Evolutionary conservation across 2,888 invertebrate genomes (phyloP), one percentile per base, ranked within the genome.

Genomic region (Acanthosepion lycidas): DNA sequence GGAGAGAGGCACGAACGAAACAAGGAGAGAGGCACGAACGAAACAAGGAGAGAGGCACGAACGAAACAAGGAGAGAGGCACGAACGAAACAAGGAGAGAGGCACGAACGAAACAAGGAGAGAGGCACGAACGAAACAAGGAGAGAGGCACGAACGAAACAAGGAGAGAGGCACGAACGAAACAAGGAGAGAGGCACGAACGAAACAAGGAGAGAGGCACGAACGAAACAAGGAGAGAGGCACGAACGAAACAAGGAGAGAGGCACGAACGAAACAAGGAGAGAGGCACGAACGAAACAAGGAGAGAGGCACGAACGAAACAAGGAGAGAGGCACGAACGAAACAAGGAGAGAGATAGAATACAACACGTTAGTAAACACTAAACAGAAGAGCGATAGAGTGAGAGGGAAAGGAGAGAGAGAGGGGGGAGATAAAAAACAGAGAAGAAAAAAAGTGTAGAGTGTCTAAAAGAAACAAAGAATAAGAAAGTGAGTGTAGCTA

Each of bases 251-350:
- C 23, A 18, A 78, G 28, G 18, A 78, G 78, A 78, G 78, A n/a
- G n/a, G 12, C 6, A n/a, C 3, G 1, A 9, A 8, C 2, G n/a
- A n/a, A 78, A 9, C 6, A 18, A 78, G 8, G n/a, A n/a, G n/a
- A n/a, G n/a, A n/a, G n/a, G 2, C 0, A n/a, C 2, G 1, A n/a
- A 18, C 3, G 9, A n/a, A n/a, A 78, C 4, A 78, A 1, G 18
- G 8, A 28, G 78, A n/a, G 78, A 33, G 78, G 15, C 1, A 33
- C 28, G n/a, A 9, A 28, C 6, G 9, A 26, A 9, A 28, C 1
- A 9, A 15, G 15, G 78, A 23, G 26, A 23, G 0, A 64, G 6
- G 28, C 26, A 23, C 51, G 6, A 9, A 53, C 51, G 15, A 9
- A 28, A 26, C 8, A 26, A 5, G 26, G 26, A 42, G 42, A 42